Conservation (phyloP, 2,113 vertebrate species). For the Stegostoma tigrinum region DNA sequence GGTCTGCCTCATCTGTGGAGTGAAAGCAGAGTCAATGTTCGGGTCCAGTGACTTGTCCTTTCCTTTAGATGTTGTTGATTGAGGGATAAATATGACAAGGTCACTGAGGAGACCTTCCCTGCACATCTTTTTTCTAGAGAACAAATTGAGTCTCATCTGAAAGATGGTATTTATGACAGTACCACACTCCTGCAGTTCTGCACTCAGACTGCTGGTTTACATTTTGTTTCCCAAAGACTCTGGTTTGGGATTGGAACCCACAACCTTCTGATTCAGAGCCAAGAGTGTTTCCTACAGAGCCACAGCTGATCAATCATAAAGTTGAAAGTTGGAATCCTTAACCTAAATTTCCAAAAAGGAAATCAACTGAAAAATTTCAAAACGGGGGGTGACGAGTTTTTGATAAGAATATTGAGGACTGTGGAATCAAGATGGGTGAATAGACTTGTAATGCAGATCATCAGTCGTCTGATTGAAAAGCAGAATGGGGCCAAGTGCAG, state of each 20-base stretch:
- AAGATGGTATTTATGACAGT: background rate
- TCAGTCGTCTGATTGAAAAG: background rate
- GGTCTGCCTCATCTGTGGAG: too few species aligned
- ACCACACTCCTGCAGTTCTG: background rate
- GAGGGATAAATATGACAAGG: too few species aligned
- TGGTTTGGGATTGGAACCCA: background rate
- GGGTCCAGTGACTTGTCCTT: too few species aligned
- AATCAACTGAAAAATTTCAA: background rate
- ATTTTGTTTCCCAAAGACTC: background rate
- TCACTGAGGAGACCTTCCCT: too few species aligned
- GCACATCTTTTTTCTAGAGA: background rate
- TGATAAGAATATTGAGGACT: background rate
- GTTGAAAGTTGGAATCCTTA: background rate
- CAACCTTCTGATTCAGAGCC: background rate
- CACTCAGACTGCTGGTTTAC: background rate
- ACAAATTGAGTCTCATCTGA: background rate
- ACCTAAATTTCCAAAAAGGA: background rate
- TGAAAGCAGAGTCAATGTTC: too few species aligned
- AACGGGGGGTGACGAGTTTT: too few species aligned
- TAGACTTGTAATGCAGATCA: background rate
- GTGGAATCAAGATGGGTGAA: background rate
- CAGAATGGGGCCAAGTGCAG: background rate
- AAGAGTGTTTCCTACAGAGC: background rate
- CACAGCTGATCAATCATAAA: background rate
- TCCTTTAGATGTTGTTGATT: too few species aligned